Evolutionary conservation across 2,888 invertebrate genomes (phyloP).

Genomic region (Colletes collaris): DNA sequence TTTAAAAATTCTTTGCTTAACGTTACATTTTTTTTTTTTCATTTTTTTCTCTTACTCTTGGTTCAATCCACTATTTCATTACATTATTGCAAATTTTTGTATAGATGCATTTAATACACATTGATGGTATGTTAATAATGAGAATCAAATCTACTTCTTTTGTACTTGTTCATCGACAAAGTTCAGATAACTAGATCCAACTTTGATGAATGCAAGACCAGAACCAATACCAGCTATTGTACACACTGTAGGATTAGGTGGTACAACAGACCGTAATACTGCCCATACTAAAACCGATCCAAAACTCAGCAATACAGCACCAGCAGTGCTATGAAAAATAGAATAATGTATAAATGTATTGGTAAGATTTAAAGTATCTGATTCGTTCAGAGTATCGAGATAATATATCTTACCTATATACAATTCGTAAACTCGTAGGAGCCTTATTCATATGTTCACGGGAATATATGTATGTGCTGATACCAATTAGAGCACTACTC

Average conservation of each 20-base stretch:
- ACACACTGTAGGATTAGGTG: constrained; percentile 87
- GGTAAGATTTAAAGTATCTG: not conserved
- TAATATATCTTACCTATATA: constrained; percentile 86
- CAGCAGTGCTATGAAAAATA: constrained; percentile 84
- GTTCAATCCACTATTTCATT: constrained; percentile 25
- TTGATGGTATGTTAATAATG: constrained; percentile 22
- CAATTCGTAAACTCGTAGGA: constrained; percentile 85
- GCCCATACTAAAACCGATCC: constrained; percentile 96
- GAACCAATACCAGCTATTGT: constrained; percentile 89
- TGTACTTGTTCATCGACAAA: constrained; percentile 86
- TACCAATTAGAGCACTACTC: constrained; percentile 91
- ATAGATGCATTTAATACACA: constrained; percentile 34
- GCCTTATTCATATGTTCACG: constrained; percentile 90
- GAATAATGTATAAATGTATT: not conserved
- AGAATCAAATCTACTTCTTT: constrained; percentile 79
- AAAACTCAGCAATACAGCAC: constrained; percentile 93
- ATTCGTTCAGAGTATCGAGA: not conserved
- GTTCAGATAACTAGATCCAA: constrained; percentile 87
- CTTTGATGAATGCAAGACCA: constrained; percentile 87
- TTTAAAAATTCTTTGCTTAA: constrained; percentile 26
- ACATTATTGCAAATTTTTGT: constrained; percentile 38
- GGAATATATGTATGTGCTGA: constrained; percentile 92
- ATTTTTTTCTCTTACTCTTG: not conserved
- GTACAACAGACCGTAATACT: constrained; percentile 90
- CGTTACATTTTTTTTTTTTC: constrained; percentile 2